phyloP scores from a whole-genome alignment of 2,888 invertebrate species.

The Mimumesa dahlbomi region DNA sequence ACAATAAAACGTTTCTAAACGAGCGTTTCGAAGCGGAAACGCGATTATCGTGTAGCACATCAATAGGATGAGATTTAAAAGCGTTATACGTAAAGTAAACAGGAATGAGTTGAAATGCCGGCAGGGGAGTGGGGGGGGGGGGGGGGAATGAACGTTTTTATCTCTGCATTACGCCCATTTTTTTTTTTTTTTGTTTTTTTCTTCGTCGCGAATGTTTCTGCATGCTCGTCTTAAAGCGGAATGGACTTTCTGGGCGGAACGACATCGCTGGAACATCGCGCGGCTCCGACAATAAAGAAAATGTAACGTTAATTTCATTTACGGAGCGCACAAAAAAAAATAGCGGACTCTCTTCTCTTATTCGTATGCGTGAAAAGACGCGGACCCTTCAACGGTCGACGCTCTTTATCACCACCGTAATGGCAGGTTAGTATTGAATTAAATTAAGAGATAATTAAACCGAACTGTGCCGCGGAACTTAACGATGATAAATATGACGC shows the following conservation, averaged over 20 bases:
- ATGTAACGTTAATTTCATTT: conserved; percentile 36
- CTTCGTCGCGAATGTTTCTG: conserved; percentile 7
- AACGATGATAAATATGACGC: conserved; percentile 67
- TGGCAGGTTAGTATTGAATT: conserved; percentile 62
- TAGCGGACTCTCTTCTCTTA: conserved; percentile 17
- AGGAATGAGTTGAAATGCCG: too few species aligned
- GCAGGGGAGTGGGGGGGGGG: too few species aligned
- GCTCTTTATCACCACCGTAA: conserved; percentile 37
- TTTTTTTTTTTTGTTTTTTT: too few species aligned
- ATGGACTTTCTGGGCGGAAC: conserved; percentile 26
- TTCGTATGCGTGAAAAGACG: conserved; percentile 9
- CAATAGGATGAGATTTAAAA: conserved; percentile 9
- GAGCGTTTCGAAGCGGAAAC: neutral
- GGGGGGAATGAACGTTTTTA: conserved; percentile 38
- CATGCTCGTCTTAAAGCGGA: conserved; percentile 12
- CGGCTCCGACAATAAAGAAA: conserved; percentile 33
- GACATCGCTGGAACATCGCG: conserved; percentile 1
- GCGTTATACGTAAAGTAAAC: conserved; percentile 15
- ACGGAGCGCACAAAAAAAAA: conserved; percentile 20
- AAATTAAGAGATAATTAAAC: conserved; percentile 67
- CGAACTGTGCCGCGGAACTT: conserved; percentile 52
- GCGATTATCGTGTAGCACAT: conserved; percentile 3
- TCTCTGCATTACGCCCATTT: conserved; percentile 33
- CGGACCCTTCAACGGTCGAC: neutral
- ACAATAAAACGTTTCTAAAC: neutral